phyloP scores from a whole-genome alignment of 2,113 vertebrate genomes.

The Indicator maculatus region DNA sequence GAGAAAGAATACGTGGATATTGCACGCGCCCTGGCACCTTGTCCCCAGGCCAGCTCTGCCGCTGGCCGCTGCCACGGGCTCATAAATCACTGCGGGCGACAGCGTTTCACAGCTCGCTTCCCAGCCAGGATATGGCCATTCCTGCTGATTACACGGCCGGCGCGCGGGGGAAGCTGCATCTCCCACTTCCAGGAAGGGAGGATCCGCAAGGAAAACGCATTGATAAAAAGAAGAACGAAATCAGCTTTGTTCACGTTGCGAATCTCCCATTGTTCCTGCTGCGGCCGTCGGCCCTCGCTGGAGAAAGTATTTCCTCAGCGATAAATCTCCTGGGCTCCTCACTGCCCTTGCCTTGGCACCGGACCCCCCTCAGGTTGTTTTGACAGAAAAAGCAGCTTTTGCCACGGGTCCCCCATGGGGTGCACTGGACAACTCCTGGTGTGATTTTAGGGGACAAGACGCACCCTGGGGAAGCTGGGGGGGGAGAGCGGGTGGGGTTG shows the following conservation, averaged over 20 bases:
- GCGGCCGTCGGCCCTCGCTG: constrained; percentile 56
- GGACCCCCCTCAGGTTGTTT: constrained; percentile 67
- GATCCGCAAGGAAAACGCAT: constrained; percentile 79
- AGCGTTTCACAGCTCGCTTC: constrained; percentile 79
- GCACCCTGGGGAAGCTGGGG: background rate
- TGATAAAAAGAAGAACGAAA: constrained; percentile 76
- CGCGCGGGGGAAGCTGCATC: constrained; percentile 67
- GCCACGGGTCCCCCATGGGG: background rate
- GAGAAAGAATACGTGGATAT: constrained; percentile 81
- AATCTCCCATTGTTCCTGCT: constrained; percentile 87
- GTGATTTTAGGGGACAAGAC: background rate
- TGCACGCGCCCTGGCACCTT: constrained; percentile 65
- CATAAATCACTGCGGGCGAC: constrained; percentile 78
- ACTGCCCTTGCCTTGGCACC: constrained; percentile 67
- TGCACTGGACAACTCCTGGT: fast-evolving
- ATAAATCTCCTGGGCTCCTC: constrained; percentile 83
- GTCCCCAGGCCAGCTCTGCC: constrained; percentile 59
- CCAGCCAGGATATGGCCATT: constrained; percentile 81
- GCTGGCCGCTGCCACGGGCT: constrained; percentile 50
- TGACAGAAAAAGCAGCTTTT: constrained; percentile 46
- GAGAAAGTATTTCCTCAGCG: constrained; percentile 83
- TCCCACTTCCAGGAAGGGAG: constrained; percentile 88
- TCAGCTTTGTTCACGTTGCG: constrained; percentile 72
- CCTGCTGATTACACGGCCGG: constrained; percentile 75
- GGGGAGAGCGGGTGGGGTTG: background rate